phyloP scores from a whole-genome alignment of 2,888 invertebrate species.

The Microctonus aethiopoides region DNA sequence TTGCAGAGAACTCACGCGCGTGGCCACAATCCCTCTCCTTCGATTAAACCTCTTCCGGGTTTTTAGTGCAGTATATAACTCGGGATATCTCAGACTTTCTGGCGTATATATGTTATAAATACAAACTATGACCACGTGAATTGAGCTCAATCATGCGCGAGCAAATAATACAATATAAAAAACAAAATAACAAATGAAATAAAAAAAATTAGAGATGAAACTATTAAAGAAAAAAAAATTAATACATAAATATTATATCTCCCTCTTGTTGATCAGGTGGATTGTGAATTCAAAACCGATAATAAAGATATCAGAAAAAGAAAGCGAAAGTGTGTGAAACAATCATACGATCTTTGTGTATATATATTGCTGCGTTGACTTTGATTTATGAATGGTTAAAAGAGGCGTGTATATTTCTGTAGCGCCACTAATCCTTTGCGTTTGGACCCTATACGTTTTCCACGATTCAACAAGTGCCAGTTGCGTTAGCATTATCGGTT shows the following conservation, averaged over 20 bases:
- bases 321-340: neutral
- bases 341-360: neutral
- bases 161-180: neutral
- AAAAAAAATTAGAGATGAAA: neutral
- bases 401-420: slow-evolving; percentile 53
- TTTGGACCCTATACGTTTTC: slow-evolving; percentile 48
- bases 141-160: neutral
- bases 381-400: slow-evolving; percentile 63
- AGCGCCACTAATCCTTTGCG: slow-evolving; percentile 56
- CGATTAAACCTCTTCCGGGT: slow-evolving; percentile 8
- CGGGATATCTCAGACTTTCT: neutral
- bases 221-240: neutral
- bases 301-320: slow-evolving; percentile 14
- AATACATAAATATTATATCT: neutral
- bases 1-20: neutral
- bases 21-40: slow-evolving; percentile 8
- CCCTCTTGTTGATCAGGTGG: slow-evolving; percentile 9
- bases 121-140: slow-evolving; percentile 13
- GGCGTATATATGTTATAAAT: slow-evolving; percentile 3
- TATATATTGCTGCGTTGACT: slow-evolving; percentile 56
- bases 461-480: slow-evolving; percentile 59
- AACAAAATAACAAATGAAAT: neutral
- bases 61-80: neutral
- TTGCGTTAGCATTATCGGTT: slow-evolving; percentile 34
- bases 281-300: slow-evolving; percentile 22